Base-by-base conservation (phyloP, 2,888 invertebrate genomes). In the Tipula vernalis region DNA sequence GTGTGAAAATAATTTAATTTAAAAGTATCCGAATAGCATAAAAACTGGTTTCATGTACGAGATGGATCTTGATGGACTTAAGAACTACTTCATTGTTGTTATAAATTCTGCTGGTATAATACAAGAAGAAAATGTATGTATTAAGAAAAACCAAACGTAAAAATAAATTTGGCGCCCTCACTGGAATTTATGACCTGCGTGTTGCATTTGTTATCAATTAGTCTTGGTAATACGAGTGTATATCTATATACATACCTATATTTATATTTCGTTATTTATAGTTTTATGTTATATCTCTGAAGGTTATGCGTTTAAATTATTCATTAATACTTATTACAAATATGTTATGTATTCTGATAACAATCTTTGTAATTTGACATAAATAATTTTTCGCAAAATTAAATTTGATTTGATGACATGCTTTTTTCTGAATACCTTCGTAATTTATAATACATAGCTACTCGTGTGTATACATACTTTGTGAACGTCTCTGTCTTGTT, bases 161-260 rank as follows among this genome's bases (percentile, higher is more conserved):
- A 3, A 39, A 39, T 28, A 28, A 28, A 8, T 28, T 71, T 51
- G 51, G 28, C 71, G 71, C 71, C 71, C 3, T 10, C 71, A 71
- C 71, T 71, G 71, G 71, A 71, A 71, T 71, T 71, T 71, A 28
- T 71, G 71, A 71, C 71, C 71, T 71, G 71, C 71, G 71, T 71
- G 71, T 71, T 71, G 71, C 71, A 71, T 71, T 71, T 71, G 71
- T 71, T 71, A 71, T 71, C 71, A 71, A 71, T 71, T 71, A 71
- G 71, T 71, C 18, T 18, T 71, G 71, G n/a, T n/a, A 39, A 39
- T 39, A 39, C 5, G 39, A 4, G 5, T 39, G 5, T 51, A 51
- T 51, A 39, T 51, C 51, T 4, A 5, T 6, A 28, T 71, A 71
- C 28, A 71, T 71, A 47, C 13, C n/a, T n/a, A 71, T 71, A 71